phyloP scores from a whole-genome alignment of 2,113 vertebrate genomes.

The Anarrhichthys ocellatus region DNA sequence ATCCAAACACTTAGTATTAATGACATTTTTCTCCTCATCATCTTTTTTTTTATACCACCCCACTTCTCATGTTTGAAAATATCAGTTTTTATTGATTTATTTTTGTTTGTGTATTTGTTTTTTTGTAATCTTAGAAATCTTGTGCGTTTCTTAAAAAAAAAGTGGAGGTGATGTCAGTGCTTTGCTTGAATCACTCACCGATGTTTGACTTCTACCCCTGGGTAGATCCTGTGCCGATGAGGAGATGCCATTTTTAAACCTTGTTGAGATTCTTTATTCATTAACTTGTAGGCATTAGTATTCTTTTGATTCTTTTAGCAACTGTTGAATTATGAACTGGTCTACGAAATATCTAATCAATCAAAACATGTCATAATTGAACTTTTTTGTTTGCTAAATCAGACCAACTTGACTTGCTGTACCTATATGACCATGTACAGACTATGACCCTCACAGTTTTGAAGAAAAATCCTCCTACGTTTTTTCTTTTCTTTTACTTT shows the following conservation, averaged over 20 bases:
- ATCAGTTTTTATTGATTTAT: conserved; percentile 38
- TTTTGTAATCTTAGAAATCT: conserved; percentile 59
- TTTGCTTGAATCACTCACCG: conserved; percentile 32
- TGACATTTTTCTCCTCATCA: conserved; percentile 69
- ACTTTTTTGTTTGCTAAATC: conserved; percentile 50
- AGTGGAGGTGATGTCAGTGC: conserved; percentile 17
- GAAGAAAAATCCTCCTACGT: conserved; percentile 38
- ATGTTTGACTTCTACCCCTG: conserved; percentile 43
- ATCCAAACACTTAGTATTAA: conserved; percentile 82
- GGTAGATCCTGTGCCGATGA: conserved; percentile 64
- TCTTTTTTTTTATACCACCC: conserved; percentile 68
- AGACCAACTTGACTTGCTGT: conserved; percentile 64
- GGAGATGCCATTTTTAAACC: conserved; percentile 60
- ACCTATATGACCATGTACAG: conserved; percentile 70
- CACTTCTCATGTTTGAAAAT: conserved; percentile 65
- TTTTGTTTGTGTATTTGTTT: conserved; percentile 37
- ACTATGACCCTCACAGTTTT: conserved; percentile 49
- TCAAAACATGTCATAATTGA: conserved; percentile 45
- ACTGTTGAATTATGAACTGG: conserved; percentile 59
- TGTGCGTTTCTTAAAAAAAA: conserved; percentile 58
- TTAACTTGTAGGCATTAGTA: conserved; percentile 64
- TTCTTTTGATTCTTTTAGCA: conserved; percentile 55
- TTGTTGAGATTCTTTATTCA: conserved; percentile 58
- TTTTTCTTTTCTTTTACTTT: conserved; percentile 45
- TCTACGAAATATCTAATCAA: conserved; percentile 63